phyloP scores from a whole-genome alignment of 1,140 invertebrate species.

The Trinorchestia longiramus region DNA sequence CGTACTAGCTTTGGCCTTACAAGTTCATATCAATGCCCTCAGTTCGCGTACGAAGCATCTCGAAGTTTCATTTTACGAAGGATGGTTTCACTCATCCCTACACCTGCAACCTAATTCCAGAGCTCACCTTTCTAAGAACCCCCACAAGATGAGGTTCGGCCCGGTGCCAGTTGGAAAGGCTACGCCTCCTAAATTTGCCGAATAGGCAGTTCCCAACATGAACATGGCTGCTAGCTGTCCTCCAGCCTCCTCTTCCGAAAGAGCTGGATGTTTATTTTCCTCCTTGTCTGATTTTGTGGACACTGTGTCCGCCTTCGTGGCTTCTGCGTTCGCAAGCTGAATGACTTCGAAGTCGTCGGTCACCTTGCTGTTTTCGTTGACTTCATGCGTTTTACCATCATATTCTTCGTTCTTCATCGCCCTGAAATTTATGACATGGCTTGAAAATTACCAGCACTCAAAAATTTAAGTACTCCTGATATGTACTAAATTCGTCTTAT shows the following conservation, averaged over 20 bases:
- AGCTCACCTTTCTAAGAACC: conserved; percentile 56
- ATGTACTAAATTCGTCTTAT: not conserved
- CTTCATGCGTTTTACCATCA: not conserved
- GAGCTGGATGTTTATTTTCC: not conserved
- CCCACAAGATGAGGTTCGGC: conserved; percentile 68
- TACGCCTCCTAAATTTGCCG: conserved; percentile 71
- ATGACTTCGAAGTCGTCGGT: not conserved
- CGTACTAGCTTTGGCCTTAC: no score
- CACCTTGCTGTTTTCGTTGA: not conserved
- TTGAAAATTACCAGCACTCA: no score
- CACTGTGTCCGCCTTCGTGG: not conserved
- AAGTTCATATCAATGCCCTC: no score
- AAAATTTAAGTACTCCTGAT: not conserved
- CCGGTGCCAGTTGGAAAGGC: conserved; percentile 70
- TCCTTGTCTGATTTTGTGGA: not conserved
- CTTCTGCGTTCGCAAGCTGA: not conserved
- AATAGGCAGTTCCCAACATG: conserved; percentile 67
- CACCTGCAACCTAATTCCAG: not conserved
- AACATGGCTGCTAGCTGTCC: conserved; percentile 38
- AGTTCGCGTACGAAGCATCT: no score
- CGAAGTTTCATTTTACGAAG: not conserved
- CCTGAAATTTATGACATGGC: not conserved
- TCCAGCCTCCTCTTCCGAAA: not conserved
- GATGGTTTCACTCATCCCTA: not conserved
- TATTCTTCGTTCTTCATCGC: not conserved